Evolutionary conservation across 1,140 invertebrate species (phyloP), one percentile per base, ranked within the genome.

Genomic region (Rhysida immarginata): DNA sequence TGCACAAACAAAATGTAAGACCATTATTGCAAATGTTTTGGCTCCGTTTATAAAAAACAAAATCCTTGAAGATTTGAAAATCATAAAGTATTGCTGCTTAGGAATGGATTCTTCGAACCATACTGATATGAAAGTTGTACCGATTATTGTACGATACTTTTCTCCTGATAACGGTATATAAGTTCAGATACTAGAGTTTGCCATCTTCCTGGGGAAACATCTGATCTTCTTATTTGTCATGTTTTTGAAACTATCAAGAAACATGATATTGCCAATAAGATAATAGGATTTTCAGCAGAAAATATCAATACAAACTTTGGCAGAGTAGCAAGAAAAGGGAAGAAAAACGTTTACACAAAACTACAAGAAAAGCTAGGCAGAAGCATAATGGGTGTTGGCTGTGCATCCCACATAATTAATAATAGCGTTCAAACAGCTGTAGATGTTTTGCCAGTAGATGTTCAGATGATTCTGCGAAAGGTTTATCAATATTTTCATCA

Each of bases 21-120:
- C 62, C 3, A 63, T 66, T 24, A 51, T 61, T 2, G 49, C 35
- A 23, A 58, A 59, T 41, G 54, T 66, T 52, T 55, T 64, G 24
- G 52, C 58, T 18, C 58, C 57, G 14, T 54, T 59, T 52, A 55
- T 59, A 18, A 46, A 58, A 2, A 60, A 41, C 20, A 27, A 48
- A 62, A 64, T n/a, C 16, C 5, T 8, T 35, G 29, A 35, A 35
- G 29, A 35, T 5, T 16, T 35, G 16, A 35, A 35, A 35, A 16
- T 8, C 5, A 35, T 16, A 8, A 5, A 16, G 5, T 35, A 8
- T 16, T 8, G 5, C 5, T 35, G 5, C 5, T 5, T 35, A 35
- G 5, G 5, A 35, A 35, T 35, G 5, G 16, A 35, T 16, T 35
- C 16, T 8, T 35, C 29, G 5, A 35, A 35, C 29, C 29, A 35